A percentile compares a stretch with the other conserved stretches of the same genome.
These are phyloP conservation scores for Sphinx pinastri DNA, from an alignment of 2,888 invertebrate genomes.

Conservation along the genomic window DNA sequence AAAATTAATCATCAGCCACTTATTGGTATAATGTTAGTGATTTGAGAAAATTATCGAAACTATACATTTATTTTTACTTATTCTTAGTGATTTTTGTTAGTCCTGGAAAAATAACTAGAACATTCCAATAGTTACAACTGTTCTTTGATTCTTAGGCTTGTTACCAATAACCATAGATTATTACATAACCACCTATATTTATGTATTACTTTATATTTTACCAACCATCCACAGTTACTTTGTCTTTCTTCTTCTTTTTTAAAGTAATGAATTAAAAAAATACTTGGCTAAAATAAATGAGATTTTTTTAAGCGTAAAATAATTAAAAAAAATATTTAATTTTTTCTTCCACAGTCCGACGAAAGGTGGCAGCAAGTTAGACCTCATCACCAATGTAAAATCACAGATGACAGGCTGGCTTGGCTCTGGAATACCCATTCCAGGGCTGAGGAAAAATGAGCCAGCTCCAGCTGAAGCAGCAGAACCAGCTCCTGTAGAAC, in stretches of 20 bases:
- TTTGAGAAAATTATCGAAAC: no score
- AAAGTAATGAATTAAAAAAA: background rate
- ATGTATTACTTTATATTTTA: no score
- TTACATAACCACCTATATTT: background rate
- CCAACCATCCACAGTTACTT: no score
- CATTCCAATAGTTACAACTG: no score
- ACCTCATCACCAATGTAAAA: slow-evolving; percentile 94
- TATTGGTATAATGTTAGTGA: no score
- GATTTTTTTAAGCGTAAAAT: background rate
- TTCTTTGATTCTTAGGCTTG: no score
- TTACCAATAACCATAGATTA: background rate
- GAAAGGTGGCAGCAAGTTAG: slow-evolving; percentile 88
- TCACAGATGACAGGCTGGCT: slow-evolving; percentile 94
- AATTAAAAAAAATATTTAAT: background rate
- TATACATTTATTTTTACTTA: no score
- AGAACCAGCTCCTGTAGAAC: slow-evolving; percentile 71
- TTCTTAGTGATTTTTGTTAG: no score
- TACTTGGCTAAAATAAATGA: background rate
- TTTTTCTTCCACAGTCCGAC: slow-evolving; percentile 84
- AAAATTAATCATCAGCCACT: no score
- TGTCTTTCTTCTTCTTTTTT: background rate
- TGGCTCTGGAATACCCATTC: slow-evolving; percentile 89
- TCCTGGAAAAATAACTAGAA: no score
- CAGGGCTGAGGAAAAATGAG: slow-evolving; percentile 89
- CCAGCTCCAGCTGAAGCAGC: slow-evolving; percentile 76